Evolutionary conservation across 1,140 invertebrate species (phyloP), one percentile per base, ranked within the genome.

Genomic region (Plectus sambesii): DNA sequence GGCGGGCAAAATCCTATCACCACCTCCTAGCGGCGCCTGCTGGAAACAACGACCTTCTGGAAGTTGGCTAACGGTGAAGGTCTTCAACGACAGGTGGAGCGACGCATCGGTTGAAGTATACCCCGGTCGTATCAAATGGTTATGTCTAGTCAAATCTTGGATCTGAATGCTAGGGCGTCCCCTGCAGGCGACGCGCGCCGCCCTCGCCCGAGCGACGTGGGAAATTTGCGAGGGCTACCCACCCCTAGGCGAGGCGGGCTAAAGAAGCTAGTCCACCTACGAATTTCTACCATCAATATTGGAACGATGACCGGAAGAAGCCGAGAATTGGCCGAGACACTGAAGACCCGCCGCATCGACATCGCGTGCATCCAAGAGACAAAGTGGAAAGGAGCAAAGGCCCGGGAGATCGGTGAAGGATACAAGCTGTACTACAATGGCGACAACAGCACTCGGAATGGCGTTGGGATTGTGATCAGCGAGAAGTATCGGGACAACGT

Each of bases 311-410:
- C 30, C 12, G 30, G 30, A 33, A 33, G 17, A 33, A 33, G 30
- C 17, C 30, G 30, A 12, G 30, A 33, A 33, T 33, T 33, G 17
- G 30, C 30, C 17, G 17, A 33, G 12, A 17, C 12, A 12, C 17
- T 33, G 12, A 33, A 33, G 30, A 33, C 30, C 12, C 30, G 30
- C 12, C 30, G 17, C 30, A 33, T 33, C 30, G 30, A 33, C 30
- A 33, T 33, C 17, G 30, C 30, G 30, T 33, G 30, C 30, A 33
- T 33, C 30, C 30, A 33, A 33, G 30, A 17, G 17, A 33, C 30
- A 33, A 33, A 33, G 30, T 33, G 30, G 30, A 33, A 33, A 17
- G 30, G 30, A 33, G 30, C n/a, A n/a, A n/a, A n/a, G n/a, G n/a
- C n/a, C n/a, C n/a, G n/a, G n/a, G n/a, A n/a, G n/a, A n/a, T n/a